Evolutionary conservation across 2,113 vertebrate genomes (phyloP), one percentile per base, ranked within the genome.

Genomic region (Tupaia chinensis): DNA sequence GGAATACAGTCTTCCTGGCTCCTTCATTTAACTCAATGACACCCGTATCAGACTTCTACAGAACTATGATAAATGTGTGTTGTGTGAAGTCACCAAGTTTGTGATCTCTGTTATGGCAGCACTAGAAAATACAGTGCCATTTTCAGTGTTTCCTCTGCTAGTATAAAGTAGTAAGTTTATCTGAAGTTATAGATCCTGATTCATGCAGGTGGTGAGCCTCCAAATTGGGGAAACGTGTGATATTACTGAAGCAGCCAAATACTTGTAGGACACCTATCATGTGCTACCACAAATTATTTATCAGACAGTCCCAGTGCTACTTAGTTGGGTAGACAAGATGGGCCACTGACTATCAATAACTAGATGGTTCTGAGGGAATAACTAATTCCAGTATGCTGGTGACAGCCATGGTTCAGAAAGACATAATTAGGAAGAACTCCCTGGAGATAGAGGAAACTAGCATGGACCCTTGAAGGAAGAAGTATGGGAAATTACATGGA

Each of bases 341-440:
- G 65, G 23, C 16, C 32, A 53, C 25, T 76, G 87, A 74, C 20
- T 58, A 44, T 74, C 72, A 20, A 2, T 68, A 84, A 87, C 25
- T 63, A 79, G 7, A 65, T 14, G 54, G 23, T 89, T 89, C 22
- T 72, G n/a, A 74, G 88, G 66, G 32, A 72, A 20, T 66, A 81
- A 74, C 60, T 94, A 65, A 84, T 58, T 16, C 88, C 69, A 79
- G 29, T 65, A 63, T 88, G n/a, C 56, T 87, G 65, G 56, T 77
- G 34, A 66, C 58, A n/a, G 63, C 58, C 23, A 32, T 27, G 34
- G 54, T 83, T 87, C 84, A 78, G 54, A 74, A 34, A 77, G 77
- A 63, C 89, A 72, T 63, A 56, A 86, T 81, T 34, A 68, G 61
- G 87, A 95, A 87, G 61, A 86, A 72, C 74, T 89, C 61, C 23